These are phyloP conservation scores for Rotaria socialis DNA, from an alignment of 2,888 invertebrate genomes.

Conservation along the genomic window DNA sequence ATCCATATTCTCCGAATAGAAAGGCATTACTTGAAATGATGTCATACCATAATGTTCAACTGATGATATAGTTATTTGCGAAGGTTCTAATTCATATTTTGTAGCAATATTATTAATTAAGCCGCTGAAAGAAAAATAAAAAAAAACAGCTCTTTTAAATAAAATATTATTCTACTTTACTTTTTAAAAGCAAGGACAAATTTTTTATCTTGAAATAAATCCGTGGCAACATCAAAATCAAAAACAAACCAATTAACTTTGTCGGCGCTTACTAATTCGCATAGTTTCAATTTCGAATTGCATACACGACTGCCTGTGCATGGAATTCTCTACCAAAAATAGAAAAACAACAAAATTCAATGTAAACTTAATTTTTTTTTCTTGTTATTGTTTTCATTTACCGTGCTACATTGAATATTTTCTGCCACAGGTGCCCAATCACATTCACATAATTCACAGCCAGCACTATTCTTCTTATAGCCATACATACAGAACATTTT, in stretches of 20 bases:
- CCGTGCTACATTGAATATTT: background rate
- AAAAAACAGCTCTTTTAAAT: background rate
- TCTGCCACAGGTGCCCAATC: constrained; percentile 1
- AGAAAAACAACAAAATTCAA: background rate
- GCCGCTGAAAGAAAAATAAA: background rate
- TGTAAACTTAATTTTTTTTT: too few relatives aligned
- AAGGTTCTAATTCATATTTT: background rate
- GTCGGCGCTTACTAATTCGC: background rate
- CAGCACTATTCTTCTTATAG: background rate
- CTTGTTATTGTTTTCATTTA: background rate
- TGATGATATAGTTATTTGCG: constrained; percentile 1
- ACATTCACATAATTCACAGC: constrained; percentile 18
- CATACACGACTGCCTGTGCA: background rate
- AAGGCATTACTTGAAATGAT: constrained; percentile 3
- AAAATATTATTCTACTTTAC: background rate
- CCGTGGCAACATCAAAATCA: background rate
- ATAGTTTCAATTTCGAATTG: background rate
- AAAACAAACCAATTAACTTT: background rate
- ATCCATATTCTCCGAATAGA: background rate
- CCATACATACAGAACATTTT: constrained; percentile 23
- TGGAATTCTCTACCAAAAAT: background rate
- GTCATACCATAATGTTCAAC: background rate
- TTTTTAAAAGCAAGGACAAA: background rate
- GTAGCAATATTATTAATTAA: background rate
- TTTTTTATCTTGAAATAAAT: background rate